Percentiles rank a stretch among this genome's conserved stretches.
Conservation (phyloP, 2,797 vertebrate genomes). For the Astyanax mexicanus region DNA sequence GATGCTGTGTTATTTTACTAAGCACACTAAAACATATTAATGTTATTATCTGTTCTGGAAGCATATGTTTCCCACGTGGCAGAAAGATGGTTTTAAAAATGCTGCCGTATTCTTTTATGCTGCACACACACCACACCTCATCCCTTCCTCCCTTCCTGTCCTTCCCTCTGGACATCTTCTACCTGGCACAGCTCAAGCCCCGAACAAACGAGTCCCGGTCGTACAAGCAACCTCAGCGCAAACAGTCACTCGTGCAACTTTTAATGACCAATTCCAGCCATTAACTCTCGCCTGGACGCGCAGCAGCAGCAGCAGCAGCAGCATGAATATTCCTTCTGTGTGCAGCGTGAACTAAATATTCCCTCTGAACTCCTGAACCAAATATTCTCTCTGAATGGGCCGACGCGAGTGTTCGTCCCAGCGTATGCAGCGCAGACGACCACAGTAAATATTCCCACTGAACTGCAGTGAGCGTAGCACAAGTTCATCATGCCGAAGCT, state of each 20-base stretch:
- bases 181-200: not conserved
- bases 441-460: conserved; percentile 38
- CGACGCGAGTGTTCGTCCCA: conserved; percentile 9
- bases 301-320: not conserved
- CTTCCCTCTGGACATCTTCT: not conserved
- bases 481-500: conserved; percentile 7
- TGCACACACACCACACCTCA: not conserved
- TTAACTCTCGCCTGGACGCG: too few species aligned
- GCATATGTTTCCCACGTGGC: not conserved
- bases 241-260: not conserved
- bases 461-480: conserved; percentile 9
- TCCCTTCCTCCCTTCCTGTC: not conserved
- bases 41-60: not conserved
- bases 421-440: conserved; percentile 1
- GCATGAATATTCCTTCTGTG: not conserved
- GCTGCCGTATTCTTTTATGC: not conserved
- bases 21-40: not conserved
- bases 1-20: not conserved
- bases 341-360: conserved; percentile 19
- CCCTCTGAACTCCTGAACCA: conserved; percentile 8
- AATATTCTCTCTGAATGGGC: conserved; percentile 34
- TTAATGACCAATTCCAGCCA: not conserved
- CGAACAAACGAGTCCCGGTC: not conserved
- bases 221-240: not conserved
- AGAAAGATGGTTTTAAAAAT: not conserved